A percentile compares a stretch with the other conserved stretches of the same genome.
Conservation (phyloP, 2,888 invertebrate genomes). For the Eilema depressum region DNA sequence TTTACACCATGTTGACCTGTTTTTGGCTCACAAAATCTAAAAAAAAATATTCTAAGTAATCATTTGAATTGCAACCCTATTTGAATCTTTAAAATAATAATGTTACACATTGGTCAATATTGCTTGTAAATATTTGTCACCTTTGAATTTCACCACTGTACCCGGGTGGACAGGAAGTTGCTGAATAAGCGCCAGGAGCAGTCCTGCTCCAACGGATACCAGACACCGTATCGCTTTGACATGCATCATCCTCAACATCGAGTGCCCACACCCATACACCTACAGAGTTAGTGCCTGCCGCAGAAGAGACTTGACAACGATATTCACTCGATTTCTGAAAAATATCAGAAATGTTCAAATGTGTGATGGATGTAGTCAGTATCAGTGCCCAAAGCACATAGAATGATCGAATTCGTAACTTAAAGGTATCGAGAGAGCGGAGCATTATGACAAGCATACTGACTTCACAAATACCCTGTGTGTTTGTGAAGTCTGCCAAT, state of each 20-base stretch:
- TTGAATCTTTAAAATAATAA: background rate
- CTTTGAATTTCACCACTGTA: slow-evolving; percentile 80
- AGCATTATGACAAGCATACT: too few species aligned
- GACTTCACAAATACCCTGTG: too few species aligned
- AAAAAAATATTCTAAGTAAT: slow-evolving; percentile 28
- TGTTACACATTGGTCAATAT: too few species aligned
- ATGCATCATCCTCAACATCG: slow-evolving; percentile 86
- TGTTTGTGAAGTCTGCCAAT: too few species aligned
- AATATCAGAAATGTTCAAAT: background rate
- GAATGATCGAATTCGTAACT: too few species aligned
- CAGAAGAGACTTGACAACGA: slow-evolving; percentile 90
- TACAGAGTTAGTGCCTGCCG: slow-evolving; percentile 80
- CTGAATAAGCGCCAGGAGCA: slow-evolving; percentile 90
- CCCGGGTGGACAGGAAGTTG: slow-evolving; percentile 82
- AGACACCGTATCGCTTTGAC: slow-evolving; percentile 85
- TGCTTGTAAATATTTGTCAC: slow-evolving; percentile 44
- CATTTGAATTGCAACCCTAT: background rate
- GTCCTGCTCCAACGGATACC: slow-evolving; percentile 88
- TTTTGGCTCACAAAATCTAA: slow-evolving; percentile 82
- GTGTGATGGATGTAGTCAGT: background rate
- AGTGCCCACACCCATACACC: slow-evolving; percentile 89
- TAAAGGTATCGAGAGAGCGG: too few species aligned
- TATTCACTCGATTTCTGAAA: slow-evolving; percentile 92
- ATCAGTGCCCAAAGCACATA: background rate
- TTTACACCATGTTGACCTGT: slow-evolving; percentile 87